These are phyloP conservation scores for Frieseomelitta varia DNA, from an alignment of 1,140 invertebrate species.

Conservation along the genomic window DNA sequence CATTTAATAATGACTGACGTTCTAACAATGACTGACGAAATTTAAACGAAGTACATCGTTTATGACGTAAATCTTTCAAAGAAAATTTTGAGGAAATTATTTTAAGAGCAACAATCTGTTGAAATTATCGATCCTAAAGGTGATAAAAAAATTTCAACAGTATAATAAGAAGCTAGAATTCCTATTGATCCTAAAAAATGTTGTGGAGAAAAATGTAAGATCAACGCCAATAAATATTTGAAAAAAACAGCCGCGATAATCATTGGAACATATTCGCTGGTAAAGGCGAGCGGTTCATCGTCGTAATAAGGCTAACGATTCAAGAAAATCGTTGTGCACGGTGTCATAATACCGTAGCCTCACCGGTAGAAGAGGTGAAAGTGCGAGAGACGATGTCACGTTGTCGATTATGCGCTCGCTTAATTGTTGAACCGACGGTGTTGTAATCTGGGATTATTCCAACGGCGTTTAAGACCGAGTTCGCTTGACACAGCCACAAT, in stretches of 20 bases:
- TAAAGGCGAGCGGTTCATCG: neutral
- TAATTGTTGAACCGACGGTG: neutral
- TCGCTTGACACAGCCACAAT: neutral
- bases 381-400: neutral
- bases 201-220: no score
- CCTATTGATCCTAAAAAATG: no score
- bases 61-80: no score
- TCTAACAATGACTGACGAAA: no score
- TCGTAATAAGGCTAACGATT: constrained; percentile 12
- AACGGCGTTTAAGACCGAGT: neutral
- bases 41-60: no score
- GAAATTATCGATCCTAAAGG: no score
- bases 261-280: neutral
- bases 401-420: constrained; percentile 6
- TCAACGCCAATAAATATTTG: no score
- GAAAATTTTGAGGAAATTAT: no score
- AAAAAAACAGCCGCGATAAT: neutral
- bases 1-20: no score
- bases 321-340: constrained; percentile 10
- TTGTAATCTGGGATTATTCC: neutral
- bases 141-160: no score
- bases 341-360: neutral
- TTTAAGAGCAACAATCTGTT: no score
- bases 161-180: no score
- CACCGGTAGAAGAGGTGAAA: neutral